These are phyloP conservation scores for Zaprionus vittiger DNA, from an alignment of 1,140 invertebrate genomes.

Conservation along the genomic window DNA sequence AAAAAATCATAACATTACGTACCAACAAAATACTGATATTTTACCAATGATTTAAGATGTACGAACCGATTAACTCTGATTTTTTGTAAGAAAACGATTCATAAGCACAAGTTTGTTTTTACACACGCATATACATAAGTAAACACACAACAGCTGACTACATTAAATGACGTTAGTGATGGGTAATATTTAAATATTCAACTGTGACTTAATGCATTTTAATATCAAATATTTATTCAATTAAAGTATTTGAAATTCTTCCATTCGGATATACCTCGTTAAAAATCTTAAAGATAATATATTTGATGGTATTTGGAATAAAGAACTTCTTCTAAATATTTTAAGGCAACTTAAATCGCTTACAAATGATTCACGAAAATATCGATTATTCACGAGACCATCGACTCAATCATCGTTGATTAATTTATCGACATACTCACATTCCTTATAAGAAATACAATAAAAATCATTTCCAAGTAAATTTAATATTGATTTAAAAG, in stretches of 20 bases:
- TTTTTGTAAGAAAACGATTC: slow-evolving; percentile 18
- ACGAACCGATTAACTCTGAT: slow-evolving; percentile 9
- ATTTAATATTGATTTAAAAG: neutral
- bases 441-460: neutral
- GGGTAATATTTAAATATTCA: slow-evolving; percentile 1
- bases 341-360: too few species aligned
- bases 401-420: neutral
- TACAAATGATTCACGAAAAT: neutral
- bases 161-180: slow-evolving; percentile 32
- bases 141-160: slow-evolving; percentile 41
- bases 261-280: too few species aligned
- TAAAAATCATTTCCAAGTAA: neutral
- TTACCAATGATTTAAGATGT: neutral
- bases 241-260: neutral
- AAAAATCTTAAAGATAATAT: too few species aligned
- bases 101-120: slow-evolving; percentile 13
- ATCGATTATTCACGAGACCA: neutral
- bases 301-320: too few species aligned
- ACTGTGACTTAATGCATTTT: neutral
- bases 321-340: too few species aligned
- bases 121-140: slow-evolving; percentile 25
- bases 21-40: slow-evolving; percentile 8
- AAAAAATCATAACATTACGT: neutral
- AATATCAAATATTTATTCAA: neutral
- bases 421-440: neutral